phyloP scores from a whole-genome alignment of 2,797 vertebrate species.

The Sebastes oblongus region DNA sequence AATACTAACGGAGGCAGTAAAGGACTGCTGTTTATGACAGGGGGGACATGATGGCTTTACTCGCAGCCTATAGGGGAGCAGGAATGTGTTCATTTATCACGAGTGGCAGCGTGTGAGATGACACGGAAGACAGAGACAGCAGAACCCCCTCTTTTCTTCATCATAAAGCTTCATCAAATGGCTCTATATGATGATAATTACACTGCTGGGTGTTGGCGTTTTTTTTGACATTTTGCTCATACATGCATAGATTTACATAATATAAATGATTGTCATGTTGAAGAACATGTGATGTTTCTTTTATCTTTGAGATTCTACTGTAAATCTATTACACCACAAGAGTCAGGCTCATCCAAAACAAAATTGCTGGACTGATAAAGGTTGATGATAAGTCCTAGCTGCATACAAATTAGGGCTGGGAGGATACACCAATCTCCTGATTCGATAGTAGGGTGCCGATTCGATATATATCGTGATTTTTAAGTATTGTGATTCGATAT shows the following conservation, averaged over 20 bases:
- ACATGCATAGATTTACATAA: neutral
- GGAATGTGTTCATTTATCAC: constrained; percentile 62
- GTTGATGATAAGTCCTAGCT: neutral
- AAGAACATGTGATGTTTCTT: neutral
- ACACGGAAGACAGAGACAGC: constrained; percentile 40
- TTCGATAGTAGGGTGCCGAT: no score
- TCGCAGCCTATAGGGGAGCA: constrained; percentile 59
- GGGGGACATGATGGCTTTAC: constrained; percentile 46
- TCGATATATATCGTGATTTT: rapidly evolving
- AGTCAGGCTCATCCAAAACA: neutral
- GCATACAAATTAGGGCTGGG: neutral
- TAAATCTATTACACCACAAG: neutral
- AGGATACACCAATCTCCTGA: no score
- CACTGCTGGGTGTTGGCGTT: constrained; percentile 24
- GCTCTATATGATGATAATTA: constrained; percentile 52
- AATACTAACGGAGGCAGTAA: constrained; percentile 60
- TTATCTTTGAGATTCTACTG: neutral
- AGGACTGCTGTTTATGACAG: constrained; percentile 68
- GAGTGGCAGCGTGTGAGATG: constrained; percentile 54
- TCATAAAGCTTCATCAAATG: constrained; percentile 41
- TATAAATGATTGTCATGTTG: neutral
- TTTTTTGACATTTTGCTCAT: neutral
- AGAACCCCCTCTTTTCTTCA: constrained; percentile 16
- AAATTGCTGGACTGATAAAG: neutral
- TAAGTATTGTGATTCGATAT: no score